phyloP scores from a whole-genome alignment of 1,140 invertebrate genomes.

The Bombus vancouverensis region DNA sequence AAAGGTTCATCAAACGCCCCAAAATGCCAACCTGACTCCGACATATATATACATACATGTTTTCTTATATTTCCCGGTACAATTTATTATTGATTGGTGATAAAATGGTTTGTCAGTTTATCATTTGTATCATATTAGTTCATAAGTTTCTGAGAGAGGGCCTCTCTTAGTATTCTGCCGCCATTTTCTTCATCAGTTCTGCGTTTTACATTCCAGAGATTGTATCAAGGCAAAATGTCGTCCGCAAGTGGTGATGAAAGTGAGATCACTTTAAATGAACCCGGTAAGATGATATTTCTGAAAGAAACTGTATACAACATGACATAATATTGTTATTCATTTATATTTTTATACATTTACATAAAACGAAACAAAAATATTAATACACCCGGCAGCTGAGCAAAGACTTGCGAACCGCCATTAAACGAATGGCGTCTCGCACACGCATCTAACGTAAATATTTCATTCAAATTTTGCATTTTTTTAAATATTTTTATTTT shows the following conservation, averaged over 20 bases:
- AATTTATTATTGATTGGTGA: not conserved
- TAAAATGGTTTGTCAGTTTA: not conserved
- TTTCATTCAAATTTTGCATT: constrained; percentile 25
- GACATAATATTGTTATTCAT: not conserved
- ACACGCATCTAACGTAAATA: constrained; percentile 51
- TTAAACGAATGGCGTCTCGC: constrained; percentile 70
- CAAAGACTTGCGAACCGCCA: constrained; percentile 64
- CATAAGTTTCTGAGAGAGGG: not conserved
- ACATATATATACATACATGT: not conserved
- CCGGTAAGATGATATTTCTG: constrained; percentile 66
- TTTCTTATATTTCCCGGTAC: not conserved
- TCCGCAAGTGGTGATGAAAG: constrained; percentile 77
- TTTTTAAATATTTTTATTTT: constrained; percentile 5
- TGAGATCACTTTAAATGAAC: constrained; percentile 71
- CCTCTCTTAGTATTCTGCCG: constrained; percentile 13
- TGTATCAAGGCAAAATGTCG: constrained; percentile 70
- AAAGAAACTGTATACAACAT: not conserved
- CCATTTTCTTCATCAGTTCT: constrained; percentile 63
- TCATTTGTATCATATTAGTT: constrained; percentile 8
- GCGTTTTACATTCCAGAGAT: constrained; percentile 64
- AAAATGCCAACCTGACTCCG: too few relatives aligned
- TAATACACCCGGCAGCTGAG: constrained; percentile 38
- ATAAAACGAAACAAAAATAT: constrained; percentile 5
- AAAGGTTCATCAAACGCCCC: too few relatives aligned
- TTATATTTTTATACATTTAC: not conserved